Percentiles rank a stretch among this genome's conserved stretches.
phyloP scores from a whole-genome alignment of 2,113 vertebrate species.

The Oostethus manadensis region DNA sequence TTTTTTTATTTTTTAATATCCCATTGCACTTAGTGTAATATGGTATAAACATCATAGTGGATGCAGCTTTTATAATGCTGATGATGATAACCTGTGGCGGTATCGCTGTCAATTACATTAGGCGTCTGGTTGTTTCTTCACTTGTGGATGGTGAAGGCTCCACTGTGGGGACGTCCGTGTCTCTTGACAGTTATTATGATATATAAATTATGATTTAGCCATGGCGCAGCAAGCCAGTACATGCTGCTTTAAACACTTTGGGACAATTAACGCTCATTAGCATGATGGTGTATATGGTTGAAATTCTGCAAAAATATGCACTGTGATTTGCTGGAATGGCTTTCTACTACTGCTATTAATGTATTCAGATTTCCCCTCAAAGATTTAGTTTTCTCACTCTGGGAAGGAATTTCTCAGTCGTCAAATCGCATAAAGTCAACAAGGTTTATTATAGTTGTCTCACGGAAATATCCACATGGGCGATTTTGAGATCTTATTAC shows the following conservation, averaged over 20 bases:
- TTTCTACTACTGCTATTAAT: background rate
- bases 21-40: constrained; percentile 7
- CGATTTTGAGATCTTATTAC: constrained; percentile 10
- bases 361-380: background rate
- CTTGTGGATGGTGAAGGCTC: constrained; percentile 15
- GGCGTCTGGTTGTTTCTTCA: constrained; percentile 4
- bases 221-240: background rate
- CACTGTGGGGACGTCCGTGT: constrained; percentile 17
- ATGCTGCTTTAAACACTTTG: background rate
- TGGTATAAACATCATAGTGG: background rate
- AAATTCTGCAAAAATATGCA: no score
- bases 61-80: constrained; percentile 1
- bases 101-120: constrained; percentile 9
- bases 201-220: background rate
- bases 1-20: constrained; percentile 5
- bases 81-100: background rate
- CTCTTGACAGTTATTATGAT: constrained; percentile 17
- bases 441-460: background rate
- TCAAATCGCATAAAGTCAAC: background rate
- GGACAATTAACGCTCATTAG: background rate
- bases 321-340: background rate
- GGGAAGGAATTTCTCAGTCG: background rate
- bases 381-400: background rate
- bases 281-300: background rate
- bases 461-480: constrained; percentile 2